A percentile compares a stretch with the other conserved stretches of the same genome.
phyloP scores from a whole-genome alignment of 1,140 invertebrate genomes.

The Drosophila pseudoananassae region DNA sequence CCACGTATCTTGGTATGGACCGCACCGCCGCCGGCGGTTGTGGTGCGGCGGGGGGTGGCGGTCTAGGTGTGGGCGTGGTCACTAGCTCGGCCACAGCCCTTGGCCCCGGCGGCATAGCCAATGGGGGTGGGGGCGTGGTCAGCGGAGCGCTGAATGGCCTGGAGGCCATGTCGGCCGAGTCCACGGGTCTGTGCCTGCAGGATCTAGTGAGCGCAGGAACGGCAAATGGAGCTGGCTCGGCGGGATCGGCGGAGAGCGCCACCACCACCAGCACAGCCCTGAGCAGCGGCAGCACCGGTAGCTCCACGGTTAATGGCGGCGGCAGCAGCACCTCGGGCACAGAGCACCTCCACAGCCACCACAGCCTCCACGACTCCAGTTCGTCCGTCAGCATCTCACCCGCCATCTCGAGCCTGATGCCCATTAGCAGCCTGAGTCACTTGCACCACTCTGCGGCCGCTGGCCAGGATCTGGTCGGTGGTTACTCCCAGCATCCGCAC shows the following conservation, averaged over 20 bases:
- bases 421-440: slow-evolving; percentile 85
- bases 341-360: slow-evolving; percentile 85
- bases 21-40: slow-evolving; percentile 76
- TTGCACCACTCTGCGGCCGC: slow-evolving; percentile 78
- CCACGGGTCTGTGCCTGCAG: slow-evolving; percentile 88
- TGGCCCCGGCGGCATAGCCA: slow-evolving; percentile 72
- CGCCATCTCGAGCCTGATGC: slow-evolving; percentile 88
- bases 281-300: slow-evolving; percentile 84
- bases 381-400: slow-evolving; percentile 88
- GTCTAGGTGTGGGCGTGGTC: slow-evolving; percentile 83
- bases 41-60: slow-evolving; percentile 69
- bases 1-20: slow-evolving; percentile 83
- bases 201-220: slow-evolving; percentile 87
- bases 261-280: slow-evolving; percentile 78
- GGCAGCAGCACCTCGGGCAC: slow-evolving; percentile 77
- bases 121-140: slow-evolving; percentile 82
- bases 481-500: slow-evolving; percentile 86
- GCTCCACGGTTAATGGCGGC: slow-evolving; percentile 75
- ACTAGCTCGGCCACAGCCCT: slow-evolving; percentile 85
- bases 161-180: slow-evolving; percentile 84
- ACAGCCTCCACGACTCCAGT: slow-evolving; percentile 87
- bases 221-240: slow-evolving; percentile 83
- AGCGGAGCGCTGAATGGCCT: slow-evolving; percentile 87
- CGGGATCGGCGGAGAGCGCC: slow-evolving; percentile 80
- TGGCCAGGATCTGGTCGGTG: slow-evolving; percentile 74